Base-by-base conservation (phyloP, 2,113 vertebrate species). In the Hystrix cristata region DNA sequence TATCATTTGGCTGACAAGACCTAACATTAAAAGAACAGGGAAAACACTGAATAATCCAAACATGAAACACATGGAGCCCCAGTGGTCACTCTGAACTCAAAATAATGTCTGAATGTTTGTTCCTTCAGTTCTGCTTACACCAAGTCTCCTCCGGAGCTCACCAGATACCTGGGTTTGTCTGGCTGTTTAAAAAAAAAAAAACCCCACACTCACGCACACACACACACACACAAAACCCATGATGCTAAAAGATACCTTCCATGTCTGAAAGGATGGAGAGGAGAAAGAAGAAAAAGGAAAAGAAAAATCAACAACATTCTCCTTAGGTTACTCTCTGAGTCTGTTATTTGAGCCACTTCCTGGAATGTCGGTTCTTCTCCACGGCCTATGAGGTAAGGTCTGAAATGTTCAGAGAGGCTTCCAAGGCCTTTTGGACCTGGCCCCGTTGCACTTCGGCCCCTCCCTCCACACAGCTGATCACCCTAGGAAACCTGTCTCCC, bases 21-120 rank as follows among this genome's bases (percentile, higher is more conserved):
- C 76, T 97, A 97, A 46, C 83, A 97, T 95, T 97, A 98, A 18
- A 18, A 79, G 23, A 92, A 31, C 62, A 48, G 43, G 80, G 83
- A 95, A 98, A 97, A 60, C 62, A 97, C 55, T 87, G 46, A 95
- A 87, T 93, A 97, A 98, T 95, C 95, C 98, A 98, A 96, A 98
- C 92, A 87, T 8, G 95, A 97, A 93, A 65, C 91, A 97, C 76
- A 81, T 14, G 69, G 81, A 90, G 80, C 83, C 91, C 57, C 92
- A 92, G 71, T 72, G 95, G 84, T 84, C 92, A 95, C 48, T 92
- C 83, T 48, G 59, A 91, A 96, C 59, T 91, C 90, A 72, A 79
- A 90, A 91, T 94, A 76, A 96, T 11, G 65, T 90, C 91, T 96
- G 93, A 46, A 80, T 79, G 86, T 72, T 95, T 91, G 53, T 69